These are phyloP conservation scores for Ivindomyrus marchei DNA, from an alignment of 2,113 vertebrate species.

Conservation along the genomic window DNA sequence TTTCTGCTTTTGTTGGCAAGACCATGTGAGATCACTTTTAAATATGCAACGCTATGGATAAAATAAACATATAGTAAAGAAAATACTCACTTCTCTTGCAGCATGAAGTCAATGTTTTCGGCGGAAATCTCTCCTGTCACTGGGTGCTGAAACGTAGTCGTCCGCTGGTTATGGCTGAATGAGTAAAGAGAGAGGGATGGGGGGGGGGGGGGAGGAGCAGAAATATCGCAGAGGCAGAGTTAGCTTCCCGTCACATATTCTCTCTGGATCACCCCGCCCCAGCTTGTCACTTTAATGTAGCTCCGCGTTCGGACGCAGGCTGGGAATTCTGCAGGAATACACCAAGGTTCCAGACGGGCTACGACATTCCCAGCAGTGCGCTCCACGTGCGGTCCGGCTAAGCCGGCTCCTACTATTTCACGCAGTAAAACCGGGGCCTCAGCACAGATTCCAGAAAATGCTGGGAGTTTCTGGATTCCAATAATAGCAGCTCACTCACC, in stretches of 20 bases:
- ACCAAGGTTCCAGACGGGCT: constrained; percentile 29
- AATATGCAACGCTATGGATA: not conserved
- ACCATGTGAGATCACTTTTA: constrained; percentile 29
- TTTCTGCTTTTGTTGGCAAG: not conserved
- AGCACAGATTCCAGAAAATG: constrained; percentile 37
- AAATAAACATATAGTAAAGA: constrained; percentile 1
- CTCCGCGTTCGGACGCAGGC: not conserved
- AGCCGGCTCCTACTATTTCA: constrained; percentile 38
- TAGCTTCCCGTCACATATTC: constrained; percentile 29
- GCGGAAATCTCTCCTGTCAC: constrained; percentile 90
- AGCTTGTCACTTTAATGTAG: not conserved
- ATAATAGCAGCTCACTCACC: constrained; percentile 47
- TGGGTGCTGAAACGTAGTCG: constrained; percentile 86
- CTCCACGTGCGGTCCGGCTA: constrained; percentile 23
- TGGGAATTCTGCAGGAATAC: constrained; percentile 30
- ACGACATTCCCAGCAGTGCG: constrained; percentile 29
- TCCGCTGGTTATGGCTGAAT: constrained; percentile 87
- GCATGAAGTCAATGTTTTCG: constrained; percentile 89
- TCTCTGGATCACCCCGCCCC: constrained; percentile 9
- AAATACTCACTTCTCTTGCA: constrained; percentile 85
- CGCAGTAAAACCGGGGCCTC: constrained; percentile 35
- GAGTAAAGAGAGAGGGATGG: constrained; percentile 24
- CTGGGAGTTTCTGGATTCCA: constrained; percentile 52
- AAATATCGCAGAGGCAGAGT: constrained; percentile 23
- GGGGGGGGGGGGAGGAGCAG: constrained; percentile 2